phyloP scores from a whole-genome alignment of 2,113 vertebrate species.

The Progne subis region DNA sequence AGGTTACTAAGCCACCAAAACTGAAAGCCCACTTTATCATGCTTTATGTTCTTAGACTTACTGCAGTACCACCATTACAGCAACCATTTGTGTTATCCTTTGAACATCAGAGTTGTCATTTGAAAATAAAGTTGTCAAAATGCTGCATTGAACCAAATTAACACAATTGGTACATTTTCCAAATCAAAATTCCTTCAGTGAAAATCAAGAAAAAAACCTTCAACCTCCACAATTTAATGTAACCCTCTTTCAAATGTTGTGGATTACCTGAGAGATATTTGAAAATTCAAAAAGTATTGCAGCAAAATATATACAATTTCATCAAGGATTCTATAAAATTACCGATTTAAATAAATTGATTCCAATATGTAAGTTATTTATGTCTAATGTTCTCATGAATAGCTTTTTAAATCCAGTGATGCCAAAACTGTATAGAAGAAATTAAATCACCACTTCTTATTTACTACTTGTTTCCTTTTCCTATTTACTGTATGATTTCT shows the following conservation, averaged over 20 bases:
- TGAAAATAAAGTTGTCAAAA: constrained; percentile 3
- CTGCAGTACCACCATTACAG: background rate
- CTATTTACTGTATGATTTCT: background rate
- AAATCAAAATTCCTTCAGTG: constrained; percentile 34
- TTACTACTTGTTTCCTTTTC: background rate
- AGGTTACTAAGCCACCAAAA: constrained; percentile 49
- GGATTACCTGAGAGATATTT: background rate
- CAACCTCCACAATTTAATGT: background rate
- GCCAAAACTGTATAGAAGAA: background rate
- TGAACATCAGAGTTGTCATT: background rate
- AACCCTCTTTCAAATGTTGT: background rate
- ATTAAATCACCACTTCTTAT: background rate
- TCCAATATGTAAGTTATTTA: background rate
- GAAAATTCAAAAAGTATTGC: background rate
- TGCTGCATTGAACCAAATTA: background rate
- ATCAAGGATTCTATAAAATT: background rate
- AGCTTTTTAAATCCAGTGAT: background rate
- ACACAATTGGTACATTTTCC: constrained; percentile 44
- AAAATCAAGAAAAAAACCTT: background rate
- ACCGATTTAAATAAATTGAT: background rate
- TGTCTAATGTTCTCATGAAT: background rate
- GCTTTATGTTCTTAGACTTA: constrained; percentile 1
- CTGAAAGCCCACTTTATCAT: background rate
- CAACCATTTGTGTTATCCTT: background rate
- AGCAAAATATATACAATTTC: background rate